A percentile compares a stretch with the other conserved stretches of the same genome.
phyloP scores from a whole-genome alignment of 2,888 invertebrate species.

The Piscicola geometra region DNA sequence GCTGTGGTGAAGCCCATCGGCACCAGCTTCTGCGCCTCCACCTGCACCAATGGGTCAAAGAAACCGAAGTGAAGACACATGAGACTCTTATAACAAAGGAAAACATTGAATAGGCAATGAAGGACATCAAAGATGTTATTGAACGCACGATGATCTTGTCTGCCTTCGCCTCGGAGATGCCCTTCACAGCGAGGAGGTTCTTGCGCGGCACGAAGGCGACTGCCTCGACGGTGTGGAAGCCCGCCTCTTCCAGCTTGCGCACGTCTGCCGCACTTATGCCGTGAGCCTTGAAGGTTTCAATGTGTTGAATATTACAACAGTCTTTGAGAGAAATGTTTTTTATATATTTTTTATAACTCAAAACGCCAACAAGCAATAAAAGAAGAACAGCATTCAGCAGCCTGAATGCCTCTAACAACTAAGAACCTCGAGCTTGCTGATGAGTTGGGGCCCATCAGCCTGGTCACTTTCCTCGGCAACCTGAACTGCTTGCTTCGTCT shows the following conservation, averaged over 20 bases:
- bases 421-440: conserved; percentile 41
- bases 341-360: not conserved
- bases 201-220: conserved; percentile 93
- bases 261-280: conserved; percentile 82
- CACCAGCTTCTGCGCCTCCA: conserved; percentile 84
- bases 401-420: too few relatives aligned
- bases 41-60: too few relatives aligned
- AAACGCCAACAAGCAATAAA: not conserved
- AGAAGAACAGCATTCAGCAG: too few relatives aligned
- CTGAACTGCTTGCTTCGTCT: conserved; percentile 26
- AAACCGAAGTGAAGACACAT: too few relatives aligned
- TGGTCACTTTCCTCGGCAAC: conserved; percentile 39
- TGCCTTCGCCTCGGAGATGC: conserved; percentile 94
- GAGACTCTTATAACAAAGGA: too few relatives aligned
- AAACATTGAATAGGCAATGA: too few relatives aligned
- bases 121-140: not conserved
- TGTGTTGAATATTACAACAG: not conserved
- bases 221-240: conserved; percentile 88
- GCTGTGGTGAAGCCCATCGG: conserved; percentile 98
- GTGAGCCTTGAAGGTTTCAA: conserved; percentile 66
- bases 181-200: conserved; percentile 74
- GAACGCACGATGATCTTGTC: conserved; percentile 73
- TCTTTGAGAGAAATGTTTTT: not conserved
- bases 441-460: conserved; percentile 41
- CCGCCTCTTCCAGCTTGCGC: conserved; percentile 86